These are phyloP conservation scores for Pristiophorus japonicus DNA, from an alignment of 2,113 vertebrate species.

Conservation along the genomic window DNA sequence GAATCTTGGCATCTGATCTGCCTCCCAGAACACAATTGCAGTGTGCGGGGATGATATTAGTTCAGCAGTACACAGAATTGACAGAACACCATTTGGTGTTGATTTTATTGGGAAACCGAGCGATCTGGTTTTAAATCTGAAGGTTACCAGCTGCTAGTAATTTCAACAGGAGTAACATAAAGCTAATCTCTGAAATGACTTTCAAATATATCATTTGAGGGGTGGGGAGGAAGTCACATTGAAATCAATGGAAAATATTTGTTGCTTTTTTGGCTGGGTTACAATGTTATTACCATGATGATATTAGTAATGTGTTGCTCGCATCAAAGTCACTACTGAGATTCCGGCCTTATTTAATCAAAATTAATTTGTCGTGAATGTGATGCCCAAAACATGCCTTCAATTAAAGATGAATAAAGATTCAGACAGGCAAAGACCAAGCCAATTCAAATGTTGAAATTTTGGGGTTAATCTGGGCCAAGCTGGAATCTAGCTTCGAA, in stretches of 20 bases:
- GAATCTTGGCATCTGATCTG: background rate
- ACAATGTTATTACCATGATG: background rate
- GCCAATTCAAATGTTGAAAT: background rate
- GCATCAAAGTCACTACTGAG: background rate
- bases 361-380: constrained; percentile 8
- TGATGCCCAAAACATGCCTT: background rate
- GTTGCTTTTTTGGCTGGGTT: background rate
- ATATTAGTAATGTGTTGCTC: background rate
- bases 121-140: background rate
- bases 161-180: background rate
- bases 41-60: background rate
- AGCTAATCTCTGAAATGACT: background rate
- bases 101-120: constrained; percentile 17
- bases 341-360: background rate
- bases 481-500: background rate
- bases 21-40: background rate
- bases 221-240: background rate
- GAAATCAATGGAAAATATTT: background rate
- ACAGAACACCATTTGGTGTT: background rate
- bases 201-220: background rate
- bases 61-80: background rate
- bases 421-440: background rate
- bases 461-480: background rate
- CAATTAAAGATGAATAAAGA: background rate
- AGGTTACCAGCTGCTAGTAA: background rate